These are phyloP conservation scores for Mormyrus hasselquistii DNA, from an alignment of 2,797 vertebrate species.

Conservation along the genomic window DNA sequence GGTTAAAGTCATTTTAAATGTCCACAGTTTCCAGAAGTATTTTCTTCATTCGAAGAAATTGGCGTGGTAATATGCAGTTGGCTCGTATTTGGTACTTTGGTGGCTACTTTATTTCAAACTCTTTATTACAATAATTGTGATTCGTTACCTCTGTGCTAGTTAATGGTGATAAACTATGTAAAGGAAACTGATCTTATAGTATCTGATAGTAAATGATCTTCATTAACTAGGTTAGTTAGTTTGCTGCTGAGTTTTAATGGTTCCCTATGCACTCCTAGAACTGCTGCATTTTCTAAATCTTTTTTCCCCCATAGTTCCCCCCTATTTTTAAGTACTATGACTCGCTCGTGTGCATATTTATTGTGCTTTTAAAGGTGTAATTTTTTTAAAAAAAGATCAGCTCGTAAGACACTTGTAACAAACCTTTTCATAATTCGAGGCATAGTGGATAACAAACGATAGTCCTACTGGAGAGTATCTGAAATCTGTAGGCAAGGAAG, in stretches of 20 bases:
- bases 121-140: background rate
- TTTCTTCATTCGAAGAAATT: background rate
- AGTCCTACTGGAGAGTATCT: constrained; percentile 52
- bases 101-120: background rate
- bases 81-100: background rate
- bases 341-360: background rate
- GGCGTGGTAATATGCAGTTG: background rate
- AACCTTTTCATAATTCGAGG: background rate
- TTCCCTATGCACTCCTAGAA: background rate
- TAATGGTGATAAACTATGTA: background rate
- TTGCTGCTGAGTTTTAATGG: background rate
- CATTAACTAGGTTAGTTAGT: background rate
- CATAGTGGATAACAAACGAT: constrained; percentile 37
- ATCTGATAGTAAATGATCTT: background rate
- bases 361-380: background rate
- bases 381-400: background rate
- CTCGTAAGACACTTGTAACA: background rate
- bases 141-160: background rate
- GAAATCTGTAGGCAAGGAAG: constrained; percentile 50
- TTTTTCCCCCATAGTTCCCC: background rate
- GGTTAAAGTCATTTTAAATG: background rate
- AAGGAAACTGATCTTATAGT: background rate
- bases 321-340: background rate
- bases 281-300: background rate
- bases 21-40: background rate